Percentiles rank a stretch among this genome's conserved stretches.
These are phyloP conservation scores for Paramormyrops hopkinsi DNA, from an alignment of 2,797 vertebrate genomes.

Conservation along the genomic window DNA sequence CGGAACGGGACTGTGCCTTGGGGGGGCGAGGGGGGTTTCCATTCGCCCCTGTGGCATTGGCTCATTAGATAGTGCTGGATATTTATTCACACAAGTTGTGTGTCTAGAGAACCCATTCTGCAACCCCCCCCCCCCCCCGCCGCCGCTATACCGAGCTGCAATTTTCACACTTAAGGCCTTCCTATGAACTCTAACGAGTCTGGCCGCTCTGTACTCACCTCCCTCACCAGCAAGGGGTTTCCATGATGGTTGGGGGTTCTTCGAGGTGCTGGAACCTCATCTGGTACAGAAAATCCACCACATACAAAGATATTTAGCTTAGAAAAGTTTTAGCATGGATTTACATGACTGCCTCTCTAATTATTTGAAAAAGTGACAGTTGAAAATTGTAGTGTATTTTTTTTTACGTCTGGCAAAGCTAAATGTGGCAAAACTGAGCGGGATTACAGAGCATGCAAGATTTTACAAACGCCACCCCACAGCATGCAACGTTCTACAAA, in stretches of 20 bases:
- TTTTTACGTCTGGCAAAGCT: not conserved
- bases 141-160: not conserved
- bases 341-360: not conserved
- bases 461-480: not conserved
- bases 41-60: not conserved
- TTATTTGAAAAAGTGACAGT: not conserved
- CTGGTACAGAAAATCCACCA: not conserved
- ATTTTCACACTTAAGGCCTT: not conserved
- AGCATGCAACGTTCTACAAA: not conserved
- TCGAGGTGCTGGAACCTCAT: not conserved
- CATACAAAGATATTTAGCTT: not conserved
- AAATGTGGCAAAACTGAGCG: not conserved
- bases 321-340: not conserved
- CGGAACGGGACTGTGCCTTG: not conserved
- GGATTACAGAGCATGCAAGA: not conserved
- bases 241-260: not conserved
- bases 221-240: not conserved
- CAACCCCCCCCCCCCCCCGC: too few species aligned
- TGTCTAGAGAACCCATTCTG: not conserved
- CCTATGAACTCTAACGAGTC: not conserved
- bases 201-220: not conserved
- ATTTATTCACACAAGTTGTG: not conserved
- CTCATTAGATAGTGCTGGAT: not conserved
- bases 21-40: not conserved
- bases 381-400: not conserved